Evolutionary conservation across 2,797 vertebrate species (phyloP), one percentile per base, ranked within the genome.

Genomic region (Platyrinchus mystaceus): DNA sequence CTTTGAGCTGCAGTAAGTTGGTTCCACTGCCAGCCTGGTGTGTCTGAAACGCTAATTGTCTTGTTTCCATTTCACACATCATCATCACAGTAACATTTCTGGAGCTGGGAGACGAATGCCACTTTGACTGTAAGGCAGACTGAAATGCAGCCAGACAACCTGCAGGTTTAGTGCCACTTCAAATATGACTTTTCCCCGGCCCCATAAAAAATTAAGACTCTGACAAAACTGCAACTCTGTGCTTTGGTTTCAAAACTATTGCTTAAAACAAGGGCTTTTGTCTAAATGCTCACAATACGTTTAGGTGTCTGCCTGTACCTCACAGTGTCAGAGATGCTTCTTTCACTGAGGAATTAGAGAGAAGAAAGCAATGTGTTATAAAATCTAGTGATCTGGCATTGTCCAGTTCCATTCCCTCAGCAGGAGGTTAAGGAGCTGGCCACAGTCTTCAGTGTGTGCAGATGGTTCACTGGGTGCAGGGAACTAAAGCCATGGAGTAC

Each of bases 1-100:
- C 46, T 87, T 7, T 21, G n/a, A 85, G n/a, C 66, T 73, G 43
- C 32, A 44, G 46, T 39, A 50, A 60, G 50, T 17, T n/a, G 70
- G 70, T 67, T 53, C 2, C 4, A 76, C 50, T 49, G 90, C 90
- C 95, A 94, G 90, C 78, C 24, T 67, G 74, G 70, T 14, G 0
- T 52, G 78, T 73, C 74, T 87, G 86, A 93, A 95, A 66, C 4
- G 0, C 78, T 82, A 84, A 89, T 76, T 94, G 59, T 89, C 70
- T 79, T 92, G 74, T 87, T 96, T 90, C 55, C 63, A 52, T 76
- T 86, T 84, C 92, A 94, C 89, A 71, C 43, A 76, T 59, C 92
- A 53, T 93, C 90, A 79, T 66, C 92, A 78, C 77, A 81, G 59
- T 44, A 87, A 80, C 82, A 53, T 66, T 89, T 82, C 81, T 82